phyloP scores from a whole-genome alignment of 2,113 vertebrate species.

The Orientallactaga bullata region DNA sequence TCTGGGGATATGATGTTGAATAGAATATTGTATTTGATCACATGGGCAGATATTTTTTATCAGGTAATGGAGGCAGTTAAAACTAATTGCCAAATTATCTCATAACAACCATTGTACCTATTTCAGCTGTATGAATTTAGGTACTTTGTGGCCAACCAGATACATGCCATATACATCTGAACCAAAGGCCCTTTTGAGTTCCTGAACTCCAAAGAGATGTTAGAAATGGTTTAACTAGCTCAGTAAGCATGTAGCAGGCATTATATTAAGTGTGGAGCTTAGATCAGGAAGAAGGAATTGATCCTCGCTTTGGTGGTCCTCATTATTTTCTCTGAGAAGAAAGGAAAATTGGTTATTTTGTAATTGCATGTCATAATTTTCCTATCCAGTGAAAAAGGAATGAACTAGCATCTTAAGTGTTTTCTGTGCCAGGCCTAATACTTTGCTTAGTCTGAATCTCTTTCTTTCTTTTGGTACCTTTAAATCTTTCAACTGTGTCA shows the following conservation, averaged over 20 bases:
- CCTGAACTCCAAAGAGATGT: conserved; percentile 30
- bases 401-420: background rate
- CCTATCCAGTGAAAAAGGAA: background rate
- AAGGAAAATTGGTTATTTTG: background rate
- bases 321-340: background rate
- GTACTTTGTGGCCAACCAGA: background rate
- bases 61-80: background rate
- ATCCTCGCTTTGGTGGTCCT: background rate
- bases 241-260: background rate
- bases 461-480: background rate
- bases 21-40: background rate
- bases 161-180: background rate
- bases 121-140: conserved; percentile 9
- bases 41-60: conserved; percentile 28
- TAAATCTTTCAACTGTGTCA: background rate
- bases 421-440: conserved; percentile 16
- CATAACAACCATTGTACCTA: background rate
- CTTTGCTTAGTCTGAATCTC: background rate
- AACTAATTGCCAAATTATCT: conserved; percentile 37
- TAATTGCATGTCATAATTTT: conserved; percentile 1
- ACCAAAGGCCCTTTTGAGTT: background rate
- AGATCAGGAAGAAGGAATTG: conserved; percentile 30
- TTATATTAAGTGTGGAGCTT: background rate
- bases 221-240: conserved; percentile 46
- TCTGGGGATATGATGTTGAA: background rate